A percentile compares a stretch with the other conserved stretches of the same genome.
These are phyloP conservation scores for Horisme vitalbata DNA, from an alignment of 2,888 invertebrate genomes.

Conservation along the genomic window DNA sequence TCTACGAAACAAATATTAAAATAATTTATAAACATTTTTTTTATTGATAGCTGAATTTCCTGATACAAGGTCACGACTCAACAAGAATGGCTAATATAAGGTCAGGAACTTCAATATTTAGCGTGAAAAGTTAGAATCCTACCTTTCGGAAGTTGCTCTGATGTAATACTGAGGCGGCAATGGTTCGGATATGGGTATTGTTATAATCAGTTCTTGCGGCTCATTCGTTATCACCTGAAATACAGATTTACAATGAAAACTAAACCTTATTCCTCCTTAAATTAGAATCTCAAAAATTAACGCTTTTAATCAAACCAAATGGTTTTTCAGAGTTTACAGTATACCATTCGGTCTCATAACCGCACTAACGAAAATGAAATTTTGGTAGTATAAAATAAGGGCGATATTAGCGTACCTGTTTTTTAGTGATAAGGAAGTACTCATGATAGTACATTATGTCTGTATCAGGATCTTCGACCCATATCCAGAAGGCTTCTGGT, in stretches of 20 bases:
- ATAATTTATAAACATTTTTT: no score
- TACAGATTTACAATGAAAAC: not conserved
- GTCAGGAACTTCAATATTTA: no score
- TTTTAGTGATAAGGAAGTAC: conserved; percentile 91
- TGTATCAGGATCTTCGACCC: conserved; percentile 98
- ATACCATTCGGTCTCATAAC: not conserved
- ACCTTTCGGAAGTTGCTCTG: conserved; percentile 93
- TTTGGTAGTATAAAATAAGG: not conserved
- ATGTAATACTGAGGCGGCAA: conserved; percentile 96
- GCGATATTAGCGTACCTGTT: conserved; percentile 77
- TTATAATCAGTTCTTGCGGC: conserved; percentile 94
- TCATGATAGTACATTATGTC: conserved; percentile 98
- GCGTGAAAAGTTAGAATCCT: no score
- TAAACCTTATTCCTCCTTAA: not conserved
- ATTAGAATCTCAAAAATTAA: not conserved
- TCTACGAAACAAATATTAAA: no score
- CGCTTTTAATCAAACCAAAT: no score
- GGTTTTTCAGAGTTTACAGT: no score
- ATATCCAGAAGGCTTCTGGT: conserved; percentile 97
- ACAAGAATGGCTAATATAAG: no score
- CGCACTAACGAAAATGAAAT: not conserved
- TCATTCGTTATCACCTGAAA: conserved; percentile 85
- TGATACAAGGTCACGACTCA: no score
- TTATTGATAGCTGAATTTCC: no score
- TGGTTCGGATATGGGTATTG: conserved; percentile 96